Evolutionary conservation across 2,888 invertebrate genomes (phyloP).

Genomic region (Ecdyonurus torrentis): DNA sequence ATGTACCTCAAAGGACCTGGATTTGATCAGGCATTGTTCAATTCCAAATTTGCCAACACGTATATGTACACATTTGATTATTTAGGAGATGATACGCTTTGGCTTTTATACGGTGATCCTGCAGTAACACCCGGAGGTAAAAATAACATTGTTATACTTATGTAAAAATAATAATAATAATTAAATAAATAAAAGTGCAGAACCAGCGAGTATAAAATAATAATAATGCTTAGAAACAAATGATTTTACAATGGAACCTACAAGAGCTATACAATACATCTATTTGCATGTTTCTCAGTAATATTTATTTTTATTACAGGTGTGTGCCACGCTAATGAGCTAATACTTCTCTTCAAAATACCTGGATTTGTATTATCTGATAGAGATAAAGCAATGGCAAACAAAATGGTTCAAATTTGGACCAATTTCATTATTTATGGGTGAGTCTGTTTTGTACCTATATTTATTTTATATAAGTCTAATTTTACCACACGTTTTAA

Average conservation of each 20-base stretch:
- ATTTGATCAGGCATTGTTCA: constrained; percentile 19
- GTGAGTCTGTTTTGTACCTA: neutral
- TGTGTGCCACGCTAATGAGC: constrained; percentile 9
- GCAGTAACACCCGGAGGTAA: constrained; percentile 3
- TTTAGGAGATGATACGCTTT: neutral
- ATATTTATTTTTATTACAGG: constrained; percentile 10
- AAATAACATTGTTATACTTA: no score
- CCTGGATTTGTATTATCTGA: constrained; percentile 2
- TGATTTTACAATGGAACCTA: neutral
- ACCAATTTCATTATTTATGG: neutral
- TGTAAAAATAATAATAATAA: no score
- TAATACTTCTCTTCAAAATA: neutral
- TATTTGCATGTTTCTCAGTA: no score
- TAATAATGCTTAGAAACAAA: neutral
- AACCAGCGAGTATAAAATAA: no score
- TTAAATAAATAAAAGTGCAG: no score
- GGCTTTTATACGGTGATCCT: constrained; percentile 1
- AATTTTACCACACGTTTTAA: no score
- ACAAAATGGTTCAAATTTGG: constrained; percentile 6
- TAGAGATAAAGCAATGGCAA: constrained; percentile 5
- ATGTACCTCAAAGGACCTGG: constrained; percentile 30
- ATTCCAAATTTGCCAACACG: constrained; percentile 15
- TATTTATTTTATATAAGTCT: no score
- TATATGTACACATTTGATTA: constrained; percentile 35
- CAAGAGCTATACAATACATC: no score